phyloP scores from a whole-genome alignment of 2,888 invertebrate species.

The Zelleria hepariella region DNA sequence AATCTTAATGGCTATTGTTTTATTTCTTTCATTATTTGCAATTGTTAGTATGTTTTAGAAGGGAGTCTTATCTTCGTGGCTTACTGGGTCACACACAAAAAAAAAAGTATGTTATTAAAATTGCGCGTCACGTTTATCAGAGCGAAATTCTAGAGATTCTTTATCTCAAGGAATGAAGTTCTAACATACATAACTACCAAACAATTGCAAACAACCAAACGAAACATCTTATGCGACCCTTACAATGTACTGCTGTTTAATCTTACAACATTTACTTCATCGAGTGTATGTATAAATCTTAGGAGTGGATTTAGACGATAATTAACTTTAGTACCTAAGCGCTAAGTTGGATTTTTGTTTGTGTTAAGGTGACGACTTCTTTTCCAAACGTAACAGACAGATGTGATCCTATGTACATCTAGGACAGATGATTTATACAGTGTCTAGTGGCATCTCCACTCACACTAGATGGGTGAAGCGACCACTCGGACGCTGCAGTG shows the following conservation, averaged over 20 bases:
- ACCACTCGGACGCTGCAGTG: too few species aligned
- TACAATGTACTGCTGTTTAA: slow-evolving; percentile 43
- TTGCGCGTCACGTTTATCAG: too few species aligned
- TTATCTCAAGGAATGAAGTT: too few species aligned
- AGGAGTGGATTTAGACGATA: slow-evolving; percentile 66
- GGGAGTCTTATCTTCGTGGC: too few species aligned
- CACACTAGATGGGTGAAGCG: too few species aligned
- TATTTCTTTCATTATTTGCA: slow-evolving; percentile 32
- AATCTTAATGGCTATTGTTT: slow-evolving; percentile 56
- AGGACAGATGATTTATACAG: too few species aligned
- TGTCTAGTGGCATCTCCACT: too few species aligned
- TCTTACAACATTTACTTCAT: slow-evolving; percentile 22
- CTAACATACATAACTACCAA: too few species aligned
- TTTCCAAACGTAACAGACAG: slow-evolving; percentile 2
- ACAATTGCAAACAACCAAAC: slow-evolving; percentile 51
- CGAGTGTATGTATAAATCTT: slow-evolving; percentile 13
- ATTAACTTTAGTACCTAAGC: slow-evolving; percentile 47
- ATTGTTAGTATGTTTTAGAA: slow-evolving; percentile 40
- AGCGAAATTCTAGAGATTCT: too few species aligned
- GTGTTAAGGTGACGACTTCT: neutral
- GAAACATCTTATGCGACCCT: slow-evolving; percentile 38
- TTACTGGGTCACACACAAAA: too few species aligned
- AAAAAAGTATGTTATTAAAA: too few species aligned
- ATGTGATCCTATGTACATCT: neutral
- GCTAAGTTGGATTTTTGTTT: neutral